Conservation (phyloP, 2,797 vertebrate genomes). For the Spinibarbus caldwelli region DNA sequence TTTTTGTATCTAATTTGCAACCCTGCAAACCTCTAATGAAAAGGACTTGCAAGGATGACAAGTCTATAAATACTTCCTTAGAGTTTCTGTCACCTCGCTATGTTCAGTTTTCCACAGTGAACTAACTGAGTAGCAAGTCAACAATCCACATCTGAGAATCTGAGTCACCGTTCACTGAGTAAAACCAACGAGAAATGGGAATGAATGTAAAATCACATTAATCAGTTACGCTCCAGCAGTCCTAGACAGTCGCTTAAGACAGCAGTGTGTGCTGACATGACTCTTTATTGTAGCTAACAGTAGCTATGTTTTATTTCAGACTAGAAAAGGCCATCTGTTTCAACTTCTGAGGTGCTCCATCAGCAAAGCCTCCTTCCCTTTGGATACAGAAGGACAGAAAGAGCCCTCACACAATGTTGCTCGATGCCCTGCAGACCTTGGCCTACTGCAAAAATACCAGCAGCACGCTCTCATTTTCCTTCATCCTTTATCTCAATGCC, state of each 20-base stretch:
- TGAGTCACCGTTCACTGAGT: conserved; percentile 1
- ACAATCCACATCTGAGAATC: conserved; percentile 19
- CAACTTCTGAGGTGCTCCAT: conserved; percentile 43
- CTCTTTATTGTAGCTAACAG: conserved; percentile 24
- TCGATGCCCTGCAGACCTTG: conserved; percentile 49
- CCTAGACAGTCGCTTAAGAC: neutral
- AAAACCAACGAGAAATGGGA: neutral
- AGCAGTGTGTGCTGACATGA: conserved; percentile 19
- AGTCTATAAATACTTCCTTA: conserved; percentile 26
- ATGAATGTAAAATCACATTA: conserved; percentile 28
- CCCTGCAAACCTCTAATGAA: conserved; percentile 32
- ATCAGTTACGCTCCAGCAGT: conserved; percentile 16
- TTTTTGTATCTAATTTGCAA: conserved; percentile 30
- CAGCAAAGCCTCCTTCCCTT: conserved; percentile 38
- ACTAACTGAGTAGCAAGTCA: conserved; percentile 31
- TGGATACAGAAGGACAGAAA: conserved; percentile 27
- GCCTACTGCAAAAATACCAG: conserved; percentile 40
- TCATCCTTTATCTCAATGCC: neutral
- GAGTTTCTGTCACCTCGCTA: neutral
- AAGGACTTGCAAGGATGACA: neutral
- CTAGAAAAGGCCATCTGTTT: conserved; percentile 44
- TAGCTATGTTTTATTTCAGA: conserved; percentile 2
- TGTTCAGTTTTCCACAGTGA: conserved; percentile 23
- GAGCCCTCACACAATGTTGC: conserved; percentile 36
- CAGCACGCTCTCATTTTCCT: conserved; percentile 27